Conservation (phyloP, 2,888 invertebrate genomes). For the Aquatica leii region DNA sequence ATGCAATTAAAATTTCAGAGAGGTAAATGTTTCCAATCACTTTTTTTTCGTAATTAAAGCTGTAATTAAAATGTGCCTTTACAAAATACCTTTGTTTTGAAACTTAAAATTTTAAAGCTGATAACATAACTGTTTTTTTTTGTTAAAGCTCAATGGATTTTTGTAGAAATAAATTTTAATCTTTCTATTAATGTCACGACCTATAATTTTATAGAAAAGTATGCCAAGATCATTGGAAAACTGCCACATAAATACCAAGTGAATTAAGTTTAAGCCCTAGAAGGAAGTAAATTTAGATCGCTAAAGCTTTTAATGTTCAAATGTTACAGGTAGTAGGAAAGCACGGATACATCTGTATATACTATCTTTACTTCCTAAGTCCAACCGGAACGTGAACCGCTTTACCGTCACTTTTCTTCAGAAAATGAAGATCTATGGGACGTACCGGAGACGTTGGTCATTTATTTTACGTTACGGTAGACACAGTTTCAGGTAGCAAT, state of each 20-base stretch:
- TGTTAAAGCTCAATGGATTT: not conserved
- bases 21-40: constrained; percentile 33
- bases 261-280: constrained; percentile 24
- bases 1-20: constrained; percentile 33
- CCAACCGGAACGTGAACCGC: constrained; percentile 41
- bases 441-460: constrained; percentile 51
- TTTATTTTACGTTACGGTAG: constrained; percentile 50
- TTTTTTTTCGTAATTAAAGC: constrained; percentile 24
- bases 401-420: constrained; percentile 46
- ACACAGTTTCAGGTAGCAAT: constrained; percentile 50
- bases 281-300: constrained; percentile 25
- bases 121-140: not conserved
- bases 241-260: constrained; percentile 23
- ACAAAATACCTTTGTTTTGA: not conserved
- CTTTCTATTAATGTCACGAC: constrained; percentile 9
- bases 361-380: constrained; percentile 44
- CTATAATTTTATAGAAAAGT: constrained; percentile 15
- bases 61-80: constrained; percentile 23
- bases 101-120: not conserved
- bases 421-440: constrained; percentile 57
- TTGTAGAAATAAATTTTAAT: not conserved
- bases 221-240: constrained; percentile 8
- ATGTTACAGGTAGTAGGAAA: constrained; percentile 18
- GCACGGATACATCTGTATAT: constrained; percentile 23
- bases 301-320: constrained; percentile 17